A percentile compares a stretch with the other conserved stretches of the same genome.
Conservation (phyloP, 2,797 vertebrate genomes). For the Myiothlypis chrysogaster region DNA sequence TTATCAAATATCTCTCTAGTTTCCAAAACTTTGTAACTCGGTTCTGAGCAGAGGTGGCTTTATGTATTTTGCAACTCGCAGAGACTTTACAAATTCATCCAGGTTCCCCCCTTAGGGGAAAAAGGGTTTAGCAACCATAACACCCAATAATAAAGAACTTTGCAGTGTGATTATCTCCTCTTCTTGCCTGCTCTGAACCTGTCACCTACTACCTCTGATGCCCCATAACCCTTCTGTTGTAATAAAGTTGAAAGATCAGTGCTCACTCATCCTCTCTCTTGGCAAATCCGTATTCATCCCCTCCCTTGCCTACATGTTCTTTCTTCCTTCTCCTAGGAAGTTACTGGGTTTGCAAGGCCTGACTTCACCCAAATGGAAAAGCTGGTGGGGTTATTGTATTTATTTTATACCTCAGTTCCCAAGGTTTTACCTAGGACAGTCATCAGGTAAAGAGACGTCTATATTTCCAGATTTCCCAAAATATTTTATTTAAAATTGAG, state of each 20-base stretch:
- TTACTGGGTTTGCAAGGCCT: not conserved
- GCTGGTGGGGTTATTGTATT: not conserved
- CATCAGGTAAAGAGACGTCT: not conserved
- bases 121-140: not conserved
- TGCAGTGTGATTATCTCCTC: not conserved
- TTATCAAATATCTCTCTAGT: not conserved
- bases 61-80: not conserved
- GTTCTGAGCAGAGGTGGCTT: not conserved
- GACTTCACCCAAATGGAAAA: not conserved
- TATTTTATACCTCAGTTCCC: not conserved
- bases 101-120: not conserved
- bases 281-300: not conserved
- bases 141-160: not conserved
- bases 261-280: not conserved
- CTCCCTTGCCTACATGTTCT: not conserved
- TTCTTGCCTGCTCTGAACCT: not conserved
- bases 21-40: not conserved
- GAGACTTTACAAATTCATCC: not conserved
- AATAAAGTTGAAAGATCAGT: not conserved
- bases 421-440: not conserved
- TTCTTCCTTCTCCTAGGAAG: not conserved
- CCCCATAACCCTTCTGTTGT: not conserved
- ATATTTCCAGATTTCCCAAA: not conserved
- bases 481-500: not conserved
- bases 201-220: not conserved